Percentiles rank a stretch among this genome's conserved stretches.
phyloP scores from a whole-genome alignment of 2,797 vertebrate genomes.

The Enteromius paludinosus region DNA sequence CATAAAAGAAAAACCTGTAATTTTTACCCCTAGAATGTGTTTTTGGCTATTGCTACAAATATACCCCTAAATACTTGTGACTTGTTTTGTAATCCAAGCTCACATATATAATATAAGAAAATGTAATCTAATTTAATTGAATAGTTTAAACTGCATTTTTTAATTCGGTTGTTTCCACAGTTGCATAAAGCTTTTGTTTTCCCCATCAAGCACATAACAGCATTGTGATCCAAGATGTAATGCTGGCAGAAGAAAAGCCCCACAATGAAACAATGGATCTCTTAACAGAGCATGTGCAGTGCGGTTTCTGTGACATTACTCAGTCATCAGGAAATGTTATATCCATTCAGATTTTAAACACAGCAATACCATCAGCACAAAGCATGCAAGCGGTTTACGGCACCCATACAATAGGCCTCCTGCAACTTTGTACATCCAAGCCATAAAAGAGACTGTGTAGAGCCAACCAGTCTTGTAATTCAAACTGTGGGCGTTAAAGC shows the following conservation, averaged over 20 bases:
- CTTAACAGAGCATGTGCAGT: neutral
- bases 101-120: neutral
- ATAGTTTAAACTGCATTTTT: neutral
- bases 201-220: neutral
- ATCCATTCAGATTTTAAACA: neutral
- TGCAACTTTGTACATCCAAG: neutral
- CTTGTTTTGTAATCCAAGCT: neutral
- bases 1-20: neutral
- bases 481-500: constrained; percentile 18
- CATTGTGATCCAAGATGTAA: neutral
- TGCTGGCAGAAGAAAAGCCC: neutral
- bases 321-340: constrained; percentile 1
- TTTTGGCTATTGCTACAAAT: neutral
- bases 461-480: constrained; percentile 18
- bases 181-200: neutral
- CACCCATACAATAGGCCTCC: neutral
- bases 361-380: neutral
- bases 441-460: neutral
- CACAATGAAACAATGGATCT: neutral
- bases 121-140: neutral
- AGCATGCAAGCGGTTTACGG: constrained; percentile 9
- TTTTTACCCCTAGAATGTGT: neutral
- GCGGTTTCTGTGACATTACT: neutral
- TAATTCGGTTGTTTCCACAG: neutral
- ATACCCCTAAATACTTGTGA: neutral